Percentiles rank a stretch among this genome's conserved stretches.
Conservation (phyloP, 2,888 invertebrate genomes). For the Stenichneumon culpator region DNA sequence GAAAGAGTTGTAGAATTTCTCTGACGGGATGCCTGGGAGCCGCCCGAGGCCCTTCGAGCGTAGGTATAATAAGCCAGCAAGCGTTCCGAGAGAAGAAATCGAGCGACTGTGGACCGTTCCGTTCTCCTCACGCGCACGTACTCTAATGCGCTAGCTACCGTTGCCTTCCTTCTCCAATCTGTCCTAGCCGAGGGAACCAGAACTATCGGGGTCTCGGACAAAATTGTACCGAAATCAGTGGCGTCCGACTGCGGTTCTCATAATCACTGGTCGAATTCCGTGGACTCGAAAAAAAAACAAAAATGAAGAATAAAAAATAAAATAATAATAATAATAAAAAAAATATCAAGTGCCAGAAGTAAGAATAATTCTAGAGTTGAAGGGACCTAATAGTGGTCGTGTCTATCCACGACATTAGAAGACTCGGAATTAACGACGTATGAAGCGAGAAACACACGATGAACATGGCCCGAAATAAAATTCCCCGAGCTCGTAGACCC, state of each 20-base stretch:
- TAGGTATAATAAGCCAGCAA: constrained; percentile 79
- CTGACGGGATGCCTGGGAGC: constrained; percentile 76
- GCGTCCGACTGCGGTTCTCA: constrained; percentile 44
- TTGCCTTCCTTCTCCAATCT: constrained; percentile 73
- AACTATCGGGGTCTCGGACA: constrained; percentile 59
- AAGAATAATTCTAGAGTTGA: constrained; percentile 27
- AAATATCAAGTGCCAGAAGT: constrained; percentile 1
- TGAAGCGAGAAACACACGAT: constrained; percentile 21
- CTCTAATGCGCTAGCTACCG: constrained; percentile 74
- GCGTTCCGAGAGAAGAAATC: constrained; percentile 39
- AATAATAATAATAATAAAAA: no score
- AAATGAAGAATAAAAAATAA: no score
- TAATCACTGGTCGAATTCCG: constrained; percentile 57
- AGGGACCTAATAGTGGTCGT: constrained; percentile 38
- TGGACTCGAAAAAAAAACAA: constrained; percentile 47
- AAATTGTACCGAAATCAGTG: constrained; percentile 75
- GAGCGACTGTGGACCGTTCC: constrained; percentile 6
- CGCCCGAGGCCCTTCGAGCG: constrained; percentile 74
- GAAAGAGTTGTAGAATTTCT: constrained; percentile 66
- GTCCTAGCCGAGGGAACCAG: constrained; percentile 65
- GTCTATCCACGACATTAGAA: constrained; percentile 39
- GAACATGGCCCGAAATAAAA: constrained; percentile 30
- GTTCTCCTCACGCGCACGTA: constrained; percentile 65
- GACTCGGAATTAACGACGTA: constrained; percentile 9
- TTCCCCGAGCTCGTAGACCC: constrained; percentile 18